Conservation (phyloP, 2,113 vertebrate species). For the Ancistrus triradiatus region DNA sequence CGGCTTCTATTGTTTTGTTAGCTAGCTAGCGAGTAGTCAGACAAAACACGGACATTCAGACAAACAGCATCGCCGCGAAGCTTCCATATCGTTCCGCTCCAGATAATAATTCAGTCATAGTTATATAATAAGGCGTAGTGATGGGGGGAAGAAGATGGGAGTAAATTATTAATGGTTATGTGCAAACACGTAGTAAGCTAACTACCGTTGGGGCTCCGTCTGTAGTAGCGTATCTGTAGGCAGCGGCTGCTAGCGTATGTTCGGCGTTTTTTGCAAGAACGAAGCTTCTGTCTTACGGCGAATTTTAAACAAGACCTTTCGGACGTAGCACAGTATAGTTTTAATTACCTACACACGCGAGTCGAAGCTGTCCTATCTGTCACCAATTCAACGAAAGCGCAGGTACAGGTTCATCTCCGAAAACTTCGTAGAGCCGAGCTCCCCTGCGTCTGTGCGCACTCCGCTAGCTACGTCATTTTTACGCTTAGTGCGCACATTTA, state of each 20-base stretch:
- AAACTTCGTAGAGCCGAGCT: constrained; percentile 51
- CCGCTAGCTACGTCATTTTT: constrained; percentile 35
- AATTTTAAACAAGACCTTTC: neutral
- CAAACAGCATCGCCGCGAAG: too few species aligned
- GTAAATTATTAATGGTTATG: too few species aligned
- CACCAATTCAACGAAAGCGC: constrained; percentile 52
- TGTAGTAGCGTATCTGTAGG: neutral
- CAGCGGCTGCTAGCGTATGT: too few species aligned
- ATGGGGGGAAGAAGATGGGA: too few species aligned
- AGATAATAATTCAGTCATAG: too few species aligned
- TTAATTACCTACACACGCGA: constrained; percentile 8
- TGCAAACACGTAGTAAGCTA: too few species aligned
- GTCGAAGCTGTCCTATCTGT: constrained; percentile 43
- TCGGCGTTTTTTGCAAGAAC: too few species aligned
- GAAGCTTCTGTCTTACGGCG: neutral
- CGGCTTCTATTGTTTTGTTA: constrained; percentile 50
- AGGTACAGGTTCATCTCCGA: constrained; percentile 38
- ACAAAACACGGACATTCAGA: too few species aligned
- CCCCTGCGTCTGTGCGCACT: constrained; percentile 49
- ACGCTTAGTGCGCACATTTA: constrained; percentile 8
- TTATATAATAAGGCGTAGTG: too few species aligned
- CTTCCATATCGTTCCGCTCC: too few species aligned
- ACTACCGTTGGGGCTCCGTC: too few species aligned
- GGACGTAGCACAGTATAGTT: constrained; percentile 7
- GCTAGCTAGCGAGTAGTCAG: neutral